Evolutionary conservation across 2,797 vertebrate species (phyloP), one percentile per base, ranked within the genome.

Genomic region (Tenualosa ilisha): DNA sequence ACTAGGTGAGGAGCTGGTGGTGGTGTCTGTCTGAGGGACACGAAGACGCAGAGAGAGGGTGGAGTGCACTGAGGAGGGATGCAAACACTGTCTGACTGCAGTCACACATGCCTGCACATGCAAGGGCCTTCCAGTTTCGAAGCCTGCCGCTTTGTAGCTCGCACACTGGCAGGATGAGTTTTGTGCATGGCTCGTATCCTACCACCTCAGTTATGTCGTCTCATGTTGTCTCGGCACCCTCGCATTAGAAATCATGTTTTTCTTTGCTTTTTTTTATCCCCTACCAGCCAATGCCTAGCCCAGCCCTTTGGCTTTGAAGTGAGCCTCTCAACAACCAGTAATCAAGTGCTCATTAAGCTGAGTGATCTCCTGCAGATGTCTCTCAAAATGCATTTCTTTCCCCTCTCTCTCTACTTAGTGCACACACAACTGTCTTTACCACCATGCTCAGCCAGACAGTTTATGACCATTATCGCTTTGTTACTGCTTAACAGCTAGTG

Each of bases 361-460:
- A 84, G 85, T 37, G 54, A 82, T 43, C 22, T 63, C 63, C 72
- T 53, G 61, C 85, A 86, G 81, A 54, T 72, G 85, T 72, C 31
- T 82, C 43, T 82, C 63, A 46, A 49, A 37, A 50, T 1, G 50
- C 11, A 3, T 20, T 22, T 22, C 22, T 49, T 26, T 31, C 6
- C 26, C 12, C 12, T 7, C 9, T 24, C 40, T 37, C 79, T 6
- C 20, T 15, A 13, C 15, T 3, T 15, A 8, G 8, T 31, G 2
- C 65, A 17, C 50, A 2, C 53, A 56, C 49, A 79, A 79, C 40
- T 22, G 72, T 6, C 72, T 79, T 40, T n/a, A 17, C 72, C 72
- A 9, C 17, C 20, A 22, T 3, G 40, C 17, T 79, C 20, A 79
- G 40, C 1, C 72, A 46, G 40, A 46, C 72, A 22, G 3, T 46